A percentile compares a stretch with the other conserved stretches of the same genome.
phyloP scores from a whole-genome alignment of 2,888 invertebrate genomes.

The Aporophyla nigra region DNA sequence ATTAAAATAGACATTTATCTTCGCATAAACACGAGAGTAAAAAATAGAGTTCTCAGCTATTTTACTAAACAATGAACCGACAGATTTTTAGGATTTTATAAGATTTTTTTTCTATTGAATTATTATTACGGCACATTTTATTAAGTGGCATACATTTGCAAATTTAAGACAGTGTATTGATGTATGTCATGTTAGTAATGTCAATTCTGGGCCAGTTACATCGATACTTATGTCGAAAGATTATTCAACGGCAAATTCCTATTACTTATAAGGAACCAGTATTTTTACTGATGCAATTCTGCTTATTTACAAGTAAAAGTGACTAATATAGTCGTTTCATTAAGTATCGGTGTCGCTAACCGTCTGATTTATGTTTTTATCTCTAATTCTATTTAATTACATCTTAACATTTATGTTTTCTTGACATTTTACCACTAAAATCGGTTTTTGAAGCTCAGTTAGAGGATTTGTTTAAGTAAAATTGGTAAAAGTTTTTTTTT shows the following conservation, averaged over 20 bases:
- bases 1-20: conserved; percentile 68
- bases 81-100: conserved; percentile 8
- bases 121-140: conserved; percentile 28
- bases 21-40: conserved; percentile 80
- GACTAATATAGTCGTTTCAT: conserved; percentile 22
- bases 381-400: conserved; percentile 70
- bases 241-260: conserved; percentile 23
- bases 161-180: conserved; percentile 13
- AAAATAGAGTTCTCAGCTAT: conserved; percentile 82
- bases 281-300: conserved; percentile 47
- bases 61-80: conserved; percentile 40
- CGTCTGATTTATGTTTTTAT: conserved; percentile 27
- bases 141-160: conserved; percentile 13
- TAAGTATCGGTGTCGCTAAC: conserved; percentile 51
- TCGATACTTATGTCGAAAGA: conserved; percentile 47
- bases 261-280: conserved; percentile 37
- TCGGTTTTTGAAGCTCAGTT: conserved; percentile 84
- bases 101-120: conserved; percentile 31
- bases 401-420: conserved; percentile 64
- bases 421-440: conserved; percentile 81
- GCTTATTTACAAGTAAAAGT: conserved; percentile 48
- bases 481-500: conserved; percentile 47
- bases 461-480: conserved; percentile 65
- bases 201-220: conserved; percentile 28
- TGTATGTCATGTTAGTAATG: conserved; percentile 30